Evolutionary conservation across 2,888 invertebrate genomes (phyloP).

Genomic region (Pristionchus entomophagus): DNA sequence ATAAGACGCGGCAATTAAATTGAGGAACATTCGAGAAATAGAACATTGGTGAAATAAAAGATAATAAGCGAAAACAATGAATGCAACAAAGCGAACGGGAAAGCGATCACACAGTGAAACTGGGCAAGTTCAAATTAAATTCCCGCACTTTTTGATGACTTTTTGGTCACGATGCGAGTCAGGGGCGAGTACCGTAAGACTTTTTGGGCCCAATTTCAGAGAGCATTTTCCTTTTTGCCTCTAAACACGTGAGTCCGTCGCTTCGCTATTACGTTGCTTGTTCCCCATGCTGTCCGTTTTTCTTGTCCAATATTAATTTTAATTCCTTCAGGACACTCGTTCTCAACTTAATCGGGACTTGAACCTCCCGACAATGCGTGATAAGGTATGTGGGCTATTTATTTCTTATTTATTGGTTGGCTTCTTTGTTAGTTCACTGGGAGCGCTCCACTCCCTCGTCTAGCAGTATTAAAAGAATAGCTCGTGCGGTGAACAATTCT

Average conservation of each 20-base stretch:
- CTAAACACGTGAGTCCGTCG: background rate
- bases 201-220: background rate
- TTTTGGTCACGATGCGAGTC: background rate
- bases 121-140: background rate
- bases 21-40: no score
- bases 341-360: slow-evolving; percentile 39
- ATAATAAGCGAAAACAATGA: background rate
- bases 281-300: background rate
- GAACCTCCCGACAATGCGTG: slow-evolving; percentile 49
- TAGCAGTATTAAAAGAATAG: no score
- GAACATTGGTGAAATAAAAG: no score
- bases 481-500: no score
- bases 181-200: background rate
- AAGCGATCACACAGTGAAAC: slow-evolving; percentile 42
- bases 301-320: background rate
- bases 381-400: slow-evolving; percentile 44
- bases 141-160: background rate
- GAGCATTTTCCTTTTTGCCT: background rate
- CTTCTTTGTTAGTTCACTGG: background rate
- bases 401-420: background rate
- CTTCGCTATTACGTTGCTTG: background rate
- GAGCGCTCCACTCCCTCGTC: no score
- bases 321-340: slow-evolving; percentile 3
- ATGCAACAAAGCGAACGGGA: background rate
- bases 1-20: no score